Evolutionary conservation across 2,113 vertebrate genomes (phyloP).

Genomic region (Fulica atra): DNA sequence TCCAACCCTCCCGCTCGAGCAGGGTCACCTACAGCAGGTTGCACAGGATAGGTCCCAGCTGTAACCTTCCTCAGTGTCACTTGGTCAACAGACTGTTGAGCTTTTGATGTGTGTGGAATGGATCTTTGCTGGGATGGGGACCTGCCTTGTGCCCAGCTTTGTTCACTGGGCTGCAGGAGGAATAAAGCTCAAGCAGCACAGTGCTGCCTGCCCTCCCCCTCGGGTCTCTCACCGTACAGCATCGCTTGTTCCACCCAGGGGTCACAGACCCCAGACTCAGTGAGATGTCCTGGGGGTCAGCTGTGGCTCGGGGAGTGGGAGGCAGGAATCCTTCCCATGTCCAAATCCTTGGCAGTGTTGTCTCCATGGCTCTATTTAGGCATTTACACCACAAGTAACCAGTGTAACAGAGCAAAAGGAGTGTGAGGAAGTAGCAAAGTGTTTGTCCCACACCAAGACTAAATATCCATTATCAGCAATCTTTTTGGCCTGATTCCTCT

Average conservation of each 20-base stretch:
- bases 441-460: conserved; percentile 54
- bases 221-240: rapidly evolving
- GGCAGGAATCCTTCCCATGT: neutral
- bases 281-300: neutral
- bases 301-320: neutral
- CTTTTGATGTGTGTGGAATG: neutral
- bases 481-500: conserved; percentile 44
- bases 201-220: rapidly evolving
- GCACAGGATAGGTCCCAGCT: neutral
- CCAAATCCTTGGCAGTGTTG: neutral
- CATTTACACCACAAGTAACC: neutral
- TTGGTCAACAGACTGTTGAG: neutral
- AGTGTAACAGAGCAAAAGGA: neutral
- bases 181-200: rapidly evolving
- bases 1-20: too few relatives aligned
- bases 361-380: conserved; percentile 20
- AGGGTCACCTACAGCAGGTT: too few relatives aligned
- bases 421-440: conserved; percentile 59
- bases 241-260: neutral
- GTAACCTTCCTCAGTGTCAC: neutral
- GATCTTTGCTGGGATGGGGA: rapidly evolving
- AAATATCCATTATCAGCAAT: conserved; percentile 51
- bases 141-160: neutral
- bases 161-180: neutral
- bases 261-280: neutral